phyloP scores from a whole-genome alignment of 2,888 invertebrate genomes.

The Papilio elwesi region DNA sequence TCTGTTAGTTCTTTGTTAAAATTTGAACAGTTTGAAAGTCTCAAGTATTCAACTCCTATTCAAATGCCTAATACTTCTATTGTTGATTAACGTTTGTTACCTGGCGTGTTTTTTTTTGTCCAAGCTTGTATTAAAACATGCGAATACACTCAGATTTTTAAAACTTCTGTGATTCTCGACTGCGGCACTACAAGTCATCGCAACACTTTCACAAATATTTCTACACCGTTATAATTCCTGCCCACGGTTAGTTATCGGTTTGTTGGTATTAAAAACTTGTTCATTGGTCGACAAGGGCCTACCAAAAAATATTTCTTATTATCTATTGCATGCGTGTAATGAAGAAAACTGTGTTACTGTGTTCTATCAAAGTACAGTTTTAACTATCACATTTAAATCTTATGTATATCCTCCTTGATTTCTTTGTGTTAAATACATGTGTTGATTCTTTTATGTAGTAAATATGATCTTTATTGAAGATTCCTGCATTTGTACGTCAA shows the following conservation, averaged over 20 bases:
- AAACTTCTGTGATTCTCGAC: neutral
- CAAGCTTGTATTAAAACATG: neutral
- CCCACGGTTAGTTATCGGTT: conserved; percentile 29
- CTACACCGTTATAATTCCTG: conserved; percentile 42
- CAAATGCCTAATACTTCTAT: conserved; percentile 1
- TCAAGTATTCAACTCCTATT: neutral
- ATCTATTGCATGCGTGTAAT: conserved; percentile 1
- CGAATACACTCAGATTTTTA: neutral
- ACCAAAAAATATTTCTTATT: conserved; percentile 12
- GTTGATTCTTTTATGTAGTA: neutral
- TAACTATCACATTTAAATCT: conserved; percentile 2
- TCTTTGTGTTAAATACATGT: neutral
- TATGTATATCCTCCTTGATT: neutral
- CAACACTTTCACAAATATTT: conserved; percentile 39
- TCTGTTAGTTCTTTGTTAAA: conserved; percentile 47
- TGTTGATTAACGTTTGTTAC: neutral
- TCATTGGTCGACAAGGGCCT: conserved; percentile 14
- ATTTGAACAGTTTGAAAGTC: conserved; percentile 23
- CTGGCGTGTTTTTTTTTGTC: neutral
- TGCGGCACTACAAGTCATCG: neutral
- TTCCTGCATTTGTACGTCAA: too few species aligned
- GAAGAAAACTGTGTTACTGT: neutral
- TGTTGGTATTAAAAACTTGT: conserved; percentile 21
- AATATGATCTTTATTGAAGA: too few species aligned
- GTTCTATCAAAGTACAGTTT: neutral